phyloP scores from a whole-genome alignment of 2,113 vertebrate species.

The Microtus pennsylvanicus region DNA sequence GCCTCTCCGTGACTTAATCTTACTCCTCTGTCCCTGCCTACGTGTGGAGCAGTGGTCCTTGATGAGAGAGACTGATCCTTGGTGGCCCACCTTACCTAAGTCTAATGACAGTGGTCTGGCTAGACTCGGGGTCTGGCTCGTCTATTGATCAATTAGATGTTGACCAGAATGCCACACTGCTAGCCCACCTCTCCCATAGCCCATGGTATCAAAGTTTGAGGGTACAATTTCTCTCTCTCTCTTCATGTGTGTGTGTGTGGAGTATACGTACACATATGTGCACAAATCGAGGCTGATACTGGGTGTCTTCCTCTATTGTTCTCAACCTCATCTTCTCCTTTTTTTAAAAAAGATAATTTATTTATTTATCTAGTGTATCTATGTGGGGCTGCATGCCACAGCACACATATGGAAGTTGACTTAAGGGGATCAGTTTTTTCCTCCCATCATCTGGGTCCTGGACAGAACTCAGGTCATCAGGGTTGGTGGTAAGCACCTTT shows the following conservation, averaged over 20 bases:
- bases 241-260: too few species aligned
- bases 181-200: not conserved
- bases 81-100: not conserved
- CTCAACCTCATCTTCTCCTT: not conserved
- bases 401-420: not conserved
- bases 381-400: not conserved
- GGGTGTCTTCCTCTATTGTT: not conserved
- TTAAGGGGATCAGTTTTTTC: not conserved
- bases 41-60: not conserved
- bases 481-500: not conserved
- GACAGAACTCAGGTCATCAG: not conserved
- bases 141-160: too few species aligned
- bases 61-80: not conserved
- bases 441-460: not conserved
- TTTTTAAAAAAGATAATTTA: not conserved
- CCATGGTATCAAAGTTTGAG: not conserved
- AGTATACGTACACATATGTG: not conserved
- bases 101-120: not conserved
- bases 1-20: not conserved
- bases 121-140: not conserved
- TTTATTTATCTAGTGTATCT: not conserved
- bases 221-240: not conserved
- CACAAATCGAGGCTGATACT: not conserved
- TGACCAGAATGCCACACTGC: not conserved
- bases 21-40: not conserved